A percentile compares a stretch with the other conserved stretches of the same genome.
These are phyloP conservation scores for Cladopsammia gracilis DNA, from an alignment of 64 coral and sea anemone species.

Conservation along the genomic window DNA sequence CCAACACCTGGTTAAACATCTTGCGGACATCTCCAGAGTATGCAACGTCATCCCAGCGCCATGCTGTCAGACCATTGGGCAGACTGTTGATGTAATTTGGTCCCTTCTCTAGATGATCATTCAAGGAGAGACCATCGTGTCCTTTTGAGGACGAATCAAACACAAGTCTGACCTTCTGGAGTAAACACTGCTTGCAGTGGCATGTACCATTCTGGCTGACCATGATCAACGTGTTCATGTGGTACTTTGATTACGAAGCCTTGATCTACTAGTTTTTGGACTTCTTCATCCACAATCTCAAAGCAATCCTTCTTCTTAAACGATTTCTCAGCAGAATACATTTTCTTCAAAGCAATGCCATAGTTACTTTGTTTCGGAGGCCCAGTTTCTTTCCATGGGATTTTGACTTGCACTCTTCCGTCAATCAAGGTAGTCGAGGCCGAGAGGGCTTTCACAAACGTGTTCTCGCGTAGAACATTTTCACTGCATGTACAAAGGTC, in stretches of 20 bases:
- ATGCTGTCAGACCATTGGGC: neutral
- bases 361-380: conserved; percentile 48
- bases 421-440: conserved; percentile 1
- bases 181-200: conserved; percentile 17
- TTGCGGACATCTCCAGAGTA: conserved; percentile 26
- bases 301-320: conserved; percentile 49
- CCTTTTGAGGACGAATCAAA: conserved; percentile 16
- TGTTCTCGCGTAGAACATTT: neutral
- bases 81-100: conserved; percentile 24
- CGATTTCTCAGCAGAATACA: conserved; percentile 20
- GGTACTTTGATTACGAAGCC: conserved; percentile 16
- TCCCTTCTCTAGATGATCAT: conserved; percentile 53
- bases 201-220: conserved; percentile 9
- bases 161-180: conserved; percentile 20
- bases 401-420: conserved; percentile 39
- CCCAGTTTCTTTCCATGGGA: conserved; percentile 44
- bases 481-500: conserved; percentile 16
- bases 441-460: conserved; percentile 16
- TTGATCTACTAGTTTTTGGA: conserved; percentile 42
- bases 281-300: conserved; percentile 15
- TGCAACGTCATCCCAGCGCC: neutral
- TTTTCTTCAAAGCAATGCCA: conserved; percentile 16
- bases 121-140: neutral
- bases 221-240: neutral
- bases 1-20: conserved; percentile 37